These are phyloP conservation scores for Entomobrya proxima DNA, from an alignment of 2,888 invertebrate genomes.

Conservation along the genomic window DNA sequence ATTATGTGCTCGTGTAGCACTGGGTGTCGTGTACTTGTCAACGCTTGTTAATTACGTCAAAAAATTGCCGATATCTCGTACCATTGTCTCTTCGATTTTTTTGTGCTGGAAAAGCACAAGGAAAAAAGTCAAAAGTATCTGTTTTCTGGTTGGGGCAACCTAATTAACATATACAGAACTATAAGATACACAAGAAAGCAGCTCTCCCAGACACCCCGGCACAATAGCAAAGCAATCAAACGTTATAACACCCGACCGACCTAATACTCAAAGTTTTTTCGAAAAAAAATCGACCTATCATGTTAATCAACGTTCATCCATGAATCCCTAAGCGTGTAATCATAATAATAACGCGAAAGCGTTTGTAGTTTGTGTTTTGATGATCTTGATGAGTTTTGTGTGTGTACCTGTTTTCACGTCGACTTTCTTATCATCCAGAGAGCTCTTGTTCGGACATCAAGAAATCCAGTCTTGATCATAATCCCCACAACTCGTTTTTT, in stretches of 20 bases:
- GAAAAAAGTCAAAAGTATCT: neutral
- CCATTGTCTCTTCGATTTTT: too few relatives aligned
- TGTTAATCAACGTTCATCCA: conserved; percentile 42
- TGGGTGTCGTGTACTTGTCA: neutral
- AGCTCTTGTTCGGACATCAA: neutral
- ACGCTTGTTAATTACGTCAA: neutral
- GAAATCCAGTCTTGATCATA: conserved; percentile 2
- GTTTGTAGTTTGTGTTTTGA: neutral
- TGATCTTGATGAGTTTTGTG: conserved; percentile 20
- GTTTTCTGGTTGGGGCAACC: neutral
- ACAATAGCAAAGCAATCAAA: neutral
- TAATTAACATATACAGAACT: neutral
- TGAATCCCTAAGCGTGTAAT: conserved; percentile 17
- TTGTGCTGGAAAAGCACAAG: too few relatives aligned
- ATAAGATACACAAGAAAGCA: neutral
- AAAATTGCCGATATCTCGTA: neutral
- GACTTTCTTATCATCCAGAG: neutral
- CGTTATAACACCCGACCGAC: neutral
- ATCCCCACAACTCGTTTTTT: neutral
- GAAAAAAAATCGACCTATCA: conserved; percentile 21
- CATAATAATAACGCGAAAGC: conserved; percentile 40
- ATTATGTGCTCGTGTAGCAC: neutral
- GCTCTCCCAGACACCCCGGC: conserved; percentile 41
- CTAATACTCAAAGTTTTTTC: neutral
- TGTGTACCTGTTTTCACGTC: neutral